Percentiles rank a stretch among this genome's conserved stretches.
phyloP scores from a whole-genome alignment of 1,140 invertebrate genomes.

The Bombus cullumanus region DNA sequence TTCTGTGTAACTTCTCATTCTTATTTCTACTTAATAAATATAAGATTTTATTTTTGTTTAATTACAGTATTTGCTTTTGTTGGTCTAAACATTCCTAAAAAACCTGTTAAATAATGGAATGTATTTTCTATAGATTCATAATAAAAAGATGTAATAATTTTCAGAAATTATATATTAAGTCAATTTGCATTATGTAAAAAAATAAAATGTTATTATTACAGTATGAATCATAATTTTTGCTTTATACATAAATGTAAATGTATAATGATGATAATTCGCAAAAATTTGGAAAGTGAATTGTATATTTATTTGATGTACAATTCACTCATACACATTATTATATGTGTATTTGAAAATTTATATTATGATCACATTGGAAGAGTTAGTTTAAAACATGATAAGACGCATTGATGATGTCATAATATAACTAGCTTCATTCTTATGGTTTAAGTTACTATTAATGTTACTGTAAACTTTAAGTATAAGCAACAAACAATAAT shows the following conservation, averaged over 20 bases:
- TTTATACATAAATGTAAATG: background rate
- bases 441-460: constrained; percentile 15
- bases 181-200: background rate
- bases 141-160: constrained; percentile 9
- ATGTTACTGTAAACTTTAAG: constrained; percentile 28
- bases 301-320: constrained; percentile 2
- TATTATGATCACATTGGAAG: constrained; percentile 31
- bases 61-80: constrained; percentile 21
- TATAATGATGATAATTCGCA: background rate
- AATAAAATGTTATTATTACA: background rate
- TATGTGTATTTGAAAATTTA: constrained; percentile 9
- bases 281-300: constrained; percentile 7
- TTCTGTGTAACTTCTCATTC: background rate
- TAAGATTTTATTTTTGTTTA: constrained; percentile 25
- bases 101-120: constrained; percentile 27
- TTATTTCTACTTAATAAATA: constrained; percentile 50
- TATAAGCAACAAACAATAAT: constrained; percentile 43
- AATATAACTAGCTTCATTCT: constrained; percentile 31
- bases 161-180: background rate
- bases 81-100: constrained; percentile 7
- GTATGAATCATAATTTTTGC: background rate
- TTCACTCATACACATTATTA: constrained; percentile 20
- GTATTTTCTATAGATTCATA: constrained; percentile 6
- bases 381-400: constrained; percentile 19
- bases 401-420: constrained; percentile 8